Evolutionary conservation across 2,113 vertebrate genomes (phyloP).

Genomic region (Lutjanus erythropterus): DNA sequence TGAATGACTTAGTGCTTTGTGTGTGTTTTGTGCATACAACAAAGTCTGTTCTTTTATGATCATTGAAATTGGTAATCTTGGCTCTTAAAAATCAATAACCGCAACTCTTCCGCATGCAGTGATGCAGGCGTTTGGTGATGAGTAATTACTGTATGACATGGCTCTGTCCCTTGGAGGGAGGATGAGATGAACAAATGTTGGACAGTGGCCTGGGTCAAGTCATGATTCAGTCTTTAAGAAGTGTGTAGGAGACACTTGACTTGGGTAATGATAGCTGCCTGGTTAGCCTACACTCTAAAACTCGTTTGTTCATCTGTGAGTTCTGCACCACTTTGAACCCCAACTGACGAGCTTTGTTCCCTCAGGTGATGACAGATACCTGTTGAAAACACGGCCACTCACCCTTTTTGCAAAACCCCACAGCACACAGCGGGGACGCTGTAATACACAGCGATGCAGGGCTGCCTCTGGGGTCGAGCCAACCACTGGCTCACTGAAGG

Average conservation of each 20-base stretch:
- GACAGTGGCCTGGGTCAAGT: background rate
- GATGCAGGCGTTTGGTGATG: background rate
- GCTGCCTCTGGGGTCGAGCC: background rate
- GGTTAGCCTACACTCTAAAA: background rate
- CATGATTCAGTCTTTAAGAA: background rate
- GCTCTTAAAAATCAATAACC: too few relatives aligned
- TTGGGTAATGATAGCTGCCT: background rate
- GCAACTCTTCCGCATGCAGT: background rate
- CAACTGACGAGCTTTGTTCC: background rate
- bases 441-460: slow-evolving; percentile 8
- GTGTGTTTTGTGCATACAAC: too few relatives aligned
- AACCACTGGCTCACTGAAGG: slow-evolving; percentile 44
- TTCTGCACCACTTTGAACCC: background rate
- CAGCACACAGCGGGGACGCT: background rate
- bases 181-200: background rate
- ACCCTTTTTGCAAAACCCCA: slow-evolving; percentile 7
- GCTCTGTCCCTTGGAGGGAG: background rate
- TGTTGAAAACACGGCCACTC: slow-evolving; percentile 17
- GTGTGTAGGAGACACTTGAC: background rate
- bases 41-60: too few relatives aligned
- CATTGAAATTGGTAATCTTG: too few relatives aligned
- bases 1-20: background rate
- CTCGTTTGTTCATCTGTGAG: background rate
- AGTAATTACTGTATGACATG: background rate
- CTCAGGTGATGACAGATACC: slow-evolving; percentile 17